Evolutionary conservation across 2,888 invertebrate genomes (phyloP).

Genomic region (Melanargia galathea): DNA sequence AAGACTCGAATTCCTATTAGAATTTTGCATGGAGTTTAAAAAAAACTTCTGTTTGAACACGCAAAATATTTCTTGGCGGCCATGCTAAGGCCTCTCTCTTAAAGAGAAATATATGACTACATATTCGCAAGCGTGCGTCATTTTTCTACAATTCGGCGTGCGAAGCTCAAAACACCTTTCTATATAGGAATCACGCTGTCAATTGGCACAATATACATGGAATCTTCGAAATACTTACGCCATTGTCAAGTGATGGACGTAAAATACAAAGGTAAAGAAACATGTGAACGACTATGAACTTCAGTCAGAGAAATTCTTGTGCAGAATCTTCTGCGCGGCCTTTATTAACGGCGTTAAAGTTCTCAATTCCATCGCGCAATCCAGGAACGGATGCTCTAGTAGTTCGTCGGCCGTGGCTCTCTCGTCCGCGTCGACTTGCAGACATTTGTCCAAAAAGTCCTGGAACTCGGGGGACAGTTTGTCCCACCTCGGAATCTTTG

Average conservation of each 20-base stretch:
- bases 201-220: conserved; percentile 18
- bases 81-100: not conserved
- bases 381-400: conserved; percentile 89
- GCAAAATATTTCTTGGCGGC: not conserved
- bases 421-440: conserved; percentile 91
- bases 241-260: not conserved
- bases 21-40: not conserved
- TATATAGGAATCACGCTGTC: conserved; percentile 7
- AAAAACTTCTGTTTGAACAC: not conserved
- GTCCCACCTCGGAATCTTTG: conserved; percentile 92
- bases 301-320: conserved; percentile 79
- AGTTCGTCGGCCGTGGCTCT: conserved; percentile 90
- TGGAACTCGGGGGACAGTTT: conserved; percentile 89
- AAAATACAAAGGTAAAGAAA: not conserved
- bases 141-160: not conserved
- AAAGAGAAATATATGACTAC: not conserved
- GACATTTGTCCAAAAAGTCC: conserved; percentile 93
- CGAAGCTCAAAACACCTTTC: not conserved
- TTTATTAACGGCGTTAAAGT: conserved; percentile 94
- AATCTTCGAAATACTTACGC: not conserved
- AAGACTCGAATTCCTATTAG: conserved; percentile 12
- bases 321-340: conserved; percentile 93
- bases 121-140: not conserved
- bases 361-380: conserved; percentile 89
- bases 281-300: conserved; percentile 17